phyloP scores from a whole-genome alignment of 2,888 invertebrate species.

The Plagodis dolabraria region DNA sequence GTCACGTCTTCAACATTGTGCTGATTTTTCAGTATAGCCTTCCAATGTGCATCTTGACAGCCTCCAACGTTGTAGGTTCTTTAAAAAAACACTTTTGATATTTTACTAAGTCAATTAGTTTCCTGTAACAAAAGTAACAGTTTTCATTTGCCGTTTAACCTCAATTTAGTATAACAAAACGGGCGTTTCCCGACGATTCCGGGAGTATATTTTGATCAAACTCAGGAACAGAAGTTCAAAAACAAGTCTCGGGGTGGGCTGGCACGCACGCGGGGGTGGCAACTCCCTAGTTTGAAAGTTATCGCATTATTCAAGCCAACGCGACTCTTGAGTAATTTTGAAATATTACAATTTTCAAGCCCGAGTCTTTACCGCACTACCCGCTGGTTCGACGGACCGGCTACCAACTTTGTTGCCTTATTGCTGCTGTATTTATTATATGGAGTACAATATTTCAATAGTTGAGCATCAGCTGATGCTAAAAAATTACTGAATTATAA shows the following conservation, averaged over 20 bases:
- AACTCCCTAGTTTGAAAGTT: conserved; percentile 70
- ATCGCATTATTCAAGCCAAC: conserved; percentile 83
- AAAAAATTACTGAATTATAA: too few species aligned
- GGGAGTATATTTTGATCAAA: conserved; percentile 80
- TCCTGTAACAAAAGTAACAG: neutral
- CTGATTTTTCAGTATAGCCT: too few species aligned
- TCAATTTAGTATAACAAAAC: conserved; percentile 58
- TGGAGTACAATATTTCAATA: neutral
- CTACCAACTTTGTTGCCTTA: conserved; percentile 47
- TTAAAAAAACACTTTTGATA: too few species aligned
- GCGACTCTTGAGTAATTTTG: conserved; percentile 85
- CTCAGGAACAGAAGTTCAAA: conserved; percentile 79
- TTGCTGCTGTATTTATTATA: conserved; percentile 18
- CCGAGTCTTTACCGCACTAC: conserved; percentile 59
- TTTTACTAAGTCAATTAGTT: too few species aligned
- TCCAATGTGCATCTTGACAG: too few species aligned
- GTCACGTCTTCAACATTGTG: too few species aligned
- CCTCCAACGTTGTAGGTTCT: too few species aligned
- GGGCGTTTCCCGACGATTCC: conserved; percentile 47
- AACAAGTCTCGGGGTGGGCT: conserved; percentile 68
- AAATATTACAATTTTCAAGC: conserved; percentile 84
- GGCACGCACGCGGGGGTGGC: conserved; percentile 70
- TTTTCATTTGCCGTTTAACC: conserved; percentile 11
- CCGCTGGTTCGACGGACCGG: conserved; percentile 57
- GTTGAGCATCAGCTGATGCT: neutral